Conservation (phyloP, 2,113 vertebrate genomes). For the Cololabis saira region DNA sequence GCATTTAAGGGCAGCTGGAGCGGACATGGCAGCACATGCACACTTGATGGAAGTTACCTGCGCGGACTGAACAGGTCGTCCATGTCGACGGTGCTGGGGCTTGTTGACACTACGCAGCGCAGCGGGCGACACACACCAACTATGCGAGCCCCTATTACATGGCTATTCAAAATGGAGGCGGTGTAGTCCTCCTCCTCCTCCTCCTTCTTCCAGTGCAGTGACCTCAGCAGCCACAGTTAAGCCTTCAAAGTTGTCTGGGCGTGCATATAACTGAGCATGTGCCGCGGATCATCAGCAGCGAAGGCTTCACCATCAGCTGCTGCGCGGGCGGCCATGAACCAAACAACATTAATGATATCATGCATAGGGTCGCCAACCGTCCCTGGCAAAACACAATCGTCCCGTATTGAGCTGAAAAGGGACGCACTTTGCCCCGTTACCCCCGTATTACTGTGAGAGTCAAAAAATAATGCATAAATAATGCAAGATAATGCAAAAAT, state of each 20-base stretch:
- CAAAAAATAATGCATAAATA: too few relatives aligned
- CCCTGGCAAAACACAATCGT: too few relatives aligned
- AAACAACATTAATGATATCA: too few relatives aligned
- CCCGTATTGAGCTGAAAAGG: too few relatives aligned
- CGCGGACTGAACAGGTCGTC: conserved; percentile 94
- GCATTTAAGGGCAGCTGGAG: background rate
- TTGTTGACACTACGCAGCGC: conserved; percentile 84
- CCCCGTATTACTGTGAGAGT: too few relatives aligned
- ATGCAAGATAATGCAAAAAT: too few relatives aligned
- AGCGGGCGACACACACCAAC: conserved; percentile 82
- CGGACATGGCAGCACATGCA: background rate
- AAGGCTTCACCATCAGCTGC: conserved; percentile 15
- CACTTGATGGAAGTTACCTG: conserved; percentile 88
- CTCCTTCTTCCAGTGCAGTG: conserved; percentile 80
- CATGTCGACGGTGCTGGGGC: conserved; percentile 87
- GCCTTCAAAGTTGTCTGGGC: conserved; percentile 92
- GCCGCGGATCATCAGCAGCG: conserved; percentile 80
- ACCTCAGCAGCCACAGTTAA: conserved; percentile 97
- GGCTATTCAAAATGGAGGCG: conserved; percentile 99
- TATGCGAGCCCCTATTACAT: conserved; percentile 85
- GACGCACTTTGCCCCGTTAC: too few relatives aligned
- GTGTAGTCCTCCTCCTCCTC: conserved; percentile 83
- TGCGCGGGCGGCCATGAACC: conserved; percentile 58
- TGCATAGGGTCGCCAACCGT: too few relatives aligned
- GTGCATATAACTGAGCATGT: conserved; percentile 94